phyloP scores from a whole-genome alignment of 2,888 invertebrate genomes.

The Proisotoma minuta region DNA sequence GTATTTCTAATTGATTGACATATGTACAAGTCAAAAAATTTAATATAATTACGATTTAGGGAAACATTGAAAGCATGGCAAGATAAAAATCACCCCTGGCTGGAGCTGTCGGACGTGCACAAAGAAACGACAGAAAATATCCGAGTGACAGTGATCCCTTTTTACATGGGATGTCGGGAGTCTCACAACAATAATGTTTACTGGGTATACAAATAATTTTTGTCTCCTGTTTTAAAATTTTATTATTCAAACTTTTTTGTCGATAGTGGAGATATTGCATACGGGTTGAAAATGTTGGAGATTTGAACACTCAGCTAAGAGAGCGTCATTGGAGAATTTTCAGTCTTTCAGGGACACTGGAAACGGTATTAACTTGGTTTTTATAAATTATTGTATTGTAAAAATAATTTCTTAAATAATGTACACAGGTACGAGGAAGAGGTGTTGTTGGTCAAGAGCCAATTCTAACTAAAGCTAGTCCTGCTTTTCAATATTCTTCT shows the following conservation, averaged over 20 bases:
- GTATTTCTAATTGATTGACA: not conserved
- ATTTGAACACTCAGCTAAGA: constrained; percentile 81
- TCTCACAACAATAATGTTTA: constrained; percentile 86
- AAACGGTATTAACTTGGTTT: constrained; percentile 62
- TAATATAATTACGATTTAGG: constrained; percentile 28
- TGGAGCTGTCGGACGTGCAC: constrained; percentile 93
- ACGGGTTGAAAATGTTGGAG: constrained; percentile 87
- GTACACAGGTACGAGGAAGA: constrained; percentile 65
- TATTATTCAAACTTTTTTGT: constrained; percentile 44
- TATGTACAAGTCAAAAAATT: not conserved
- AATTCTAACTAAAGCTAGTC: constrained; percentile 74
- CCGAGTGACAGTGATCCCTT: constrained; percentile 95
- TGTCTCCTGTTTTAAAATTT: constrained; percentile 10
- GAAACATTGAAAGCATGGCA: constrained; percentile 93
- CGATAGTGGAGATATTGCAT: constrained; percentile 96
- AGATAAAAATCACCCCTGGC: constrained; percentile 94
- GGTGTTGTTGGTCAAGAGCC: constrained; percentile 99
- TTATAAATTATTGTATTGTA: not conserved
- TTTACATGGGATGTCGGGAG: constrained; percentile 93
- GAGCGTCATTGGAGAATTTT: constrained; percentile 99
- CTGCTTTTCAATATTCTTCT: constrained; percentile 96
- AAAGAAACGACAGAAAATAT: constrained; percentile 95
- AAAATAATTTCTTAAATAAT: not conserved
- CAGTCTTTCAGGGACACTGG: constrained; percentile 84
- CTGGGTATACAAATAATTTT: constrained; percentile 62